These are phyloP conservation scores for Ochlodes sylvanus DNA, from an alignment of 2,888 invertebrate genomes.

Conservation along the genomic window DNA sequence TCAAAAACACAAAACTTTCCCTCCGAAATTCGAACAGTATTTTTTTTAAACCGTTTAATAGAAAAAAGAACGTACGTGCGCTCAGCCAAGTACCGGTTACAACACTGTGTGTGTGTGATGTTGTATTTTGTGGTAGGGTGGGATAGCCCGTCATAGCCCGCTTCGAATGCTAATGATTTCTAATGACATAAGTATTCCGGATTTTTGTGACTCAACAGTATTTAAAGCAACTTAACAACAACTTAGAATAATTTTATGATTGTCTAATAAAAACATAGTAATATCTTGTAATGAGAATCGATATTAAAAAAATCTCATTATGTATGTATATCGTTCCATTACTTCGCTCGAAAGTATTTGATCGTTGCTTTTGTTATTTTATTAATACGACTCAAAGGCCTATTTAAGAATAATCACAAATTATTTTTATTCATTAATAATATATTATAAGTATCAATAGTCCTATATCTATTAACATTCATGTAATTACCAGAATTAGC, in stretches of 20 bases:
- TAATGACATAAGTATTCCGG: constrained; percentile 52
- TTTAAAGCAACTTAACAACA: not conserved
- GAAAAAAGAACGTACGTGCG: constrained; percentile 49
- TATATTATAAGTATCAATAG: too few species aligned
- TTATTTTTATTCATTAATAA: too few species aligned
- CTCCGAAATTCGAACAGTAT: constrained; percentile 25
- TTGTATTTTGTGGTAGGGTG: constrained; percentile 40
- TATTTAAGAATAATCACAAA: too few species aligned
- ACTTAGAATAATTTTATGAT: not conserved
- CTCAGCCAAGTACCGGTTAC: constrained; percentile 49
- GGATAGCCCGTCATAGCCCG: constrained; percentile 48
- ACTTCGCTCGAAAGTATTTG: not conserved
- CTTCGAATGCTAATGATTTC: constrained; percentile 63
- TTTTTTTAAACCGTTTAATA: constrained; percentile 26
- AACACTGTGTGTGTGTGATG: constrained; percentile 47
- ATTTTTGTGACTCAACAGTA: constrained; percentile 40
- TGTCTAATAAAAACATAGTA: too few species aligned
- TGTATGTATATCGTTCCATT: not conserved
- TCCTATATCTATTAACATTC: too few species aligned
- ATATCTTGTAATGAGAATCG: not conserved
- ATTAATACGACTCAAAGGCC: not conserved
- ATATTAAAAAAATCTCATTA: too few species aligned
- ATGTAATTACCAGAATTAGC: too few species aligned
- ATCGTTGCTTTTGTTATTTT: not conserved
- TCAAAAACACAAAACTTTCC: constrained; percentile 30